Evolutionary conservation across 2,797 vertebrate genomes (phyloP).

Genomic region (Cyprinodon diabolis): DNA sequence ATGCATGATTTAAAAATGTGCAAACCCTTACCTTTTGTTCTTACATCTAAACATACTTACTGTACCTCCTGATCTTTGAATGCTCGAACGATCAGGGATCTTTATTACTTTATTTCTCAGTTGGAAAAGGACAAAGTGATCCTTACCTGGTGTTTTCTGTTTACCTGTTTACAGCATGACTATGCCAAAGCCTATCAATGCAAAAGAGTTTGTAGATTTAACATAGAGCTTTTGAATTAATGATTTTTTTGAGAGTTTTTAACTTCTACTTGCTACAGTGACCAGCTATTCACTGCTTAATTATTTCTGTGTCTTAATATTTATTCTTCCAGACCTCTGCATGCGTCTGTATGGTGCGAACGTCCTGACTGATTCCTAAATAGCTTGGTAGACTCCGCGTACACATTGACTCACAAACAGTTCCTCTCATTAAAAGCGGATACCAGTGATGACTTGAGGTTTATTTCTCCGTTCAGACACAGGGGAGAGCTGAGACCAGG

Average conservation of each 20-base stretch:
- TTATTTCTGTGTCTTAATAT: too few species aligned
- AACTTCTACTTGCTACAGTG: too few species aligned
- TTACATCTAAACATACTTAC: too few species aligned
- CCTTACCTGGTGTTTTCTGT: too few species aligned
- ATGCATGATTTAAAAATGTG: too few species aligned
- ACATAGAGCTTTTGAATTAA: background rate
- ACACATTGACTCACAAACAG: background rate
- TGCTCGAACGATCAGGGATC: too few species aligned
- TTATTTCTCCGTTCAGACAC: slow-evolving; percentile 32
- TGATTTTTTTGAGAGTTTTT: background rate
- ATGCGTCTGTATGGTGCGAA: background rate
- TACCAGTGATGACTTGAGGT: slow-evolving; percentile 9
- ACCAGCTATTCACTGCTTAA: too few species aligned
- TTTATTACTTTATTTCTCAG: too few species aligned
- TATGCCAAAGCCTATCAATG: background rate
- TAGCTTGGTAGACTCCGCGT: background rate
- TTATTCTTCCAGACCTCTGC: background rate
- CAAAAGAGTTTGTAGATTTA: background rate
- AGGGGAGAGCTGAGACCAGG: slow-evolving; percentile 22
- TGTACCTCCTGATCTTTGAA: too few species aligned
- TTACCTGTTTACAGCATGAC: too few species aligned
- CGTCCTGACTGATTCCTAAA: background rate
- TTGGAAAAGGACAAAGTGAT: too few species aligned
- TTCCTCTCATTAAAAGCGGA: background rate
- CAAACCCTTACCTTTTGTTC: too few species aligned